Evolutionary conservation across 2,113 vertebrate genomes (phyloP).

Genomic region (Neomonachus schauinslandi): DNA sequence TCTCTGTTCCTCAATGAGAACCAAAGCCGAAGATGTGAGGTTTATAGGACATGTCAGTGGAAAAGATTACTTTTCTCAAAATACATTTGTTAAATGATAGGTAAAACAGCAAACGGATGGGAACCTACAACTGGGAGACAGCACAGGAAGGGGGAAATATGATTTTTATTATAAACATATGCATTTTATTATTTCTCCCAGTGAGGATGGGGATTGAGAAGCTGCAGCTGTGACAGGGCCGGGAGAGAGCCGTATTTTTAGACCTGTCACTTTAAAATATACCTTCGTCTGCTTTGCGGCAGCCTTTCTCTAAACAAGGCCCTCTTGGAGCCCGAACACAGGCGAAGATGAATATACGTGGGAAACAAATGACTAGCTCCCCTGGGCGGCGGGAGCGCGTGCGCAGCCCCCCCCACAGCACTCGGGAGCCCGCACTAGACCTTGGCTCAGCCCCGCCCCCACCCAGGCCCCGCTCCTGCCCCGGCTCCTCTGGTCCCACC

Average conservation of each 20-base stretch:
- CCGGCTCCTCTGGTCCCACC: not conserved
- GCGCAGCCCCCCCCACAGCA: not conserved
- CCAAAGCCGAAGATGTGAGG: conserved; percentile 75
- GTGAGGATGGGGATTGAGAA: conserved; percentile 70
- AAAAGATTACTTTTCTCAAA: conserved; percentile 83
- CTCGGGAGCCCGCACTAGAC: not conserved
- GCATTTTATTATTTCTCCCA: conserved; percentile 79
- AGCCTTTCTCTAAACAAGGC: conserved; percentile 69
- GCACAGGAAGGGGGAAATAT: conserved; percentile 81
- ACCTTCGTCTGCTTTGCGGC: conserved; percentile 65
- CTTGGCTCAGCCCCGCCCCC: not conserved
- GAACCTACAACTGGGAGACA: conserved; percentile 81
- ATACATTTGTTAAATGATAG: conserved; percentile 83
- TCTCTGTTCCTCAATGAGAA: conserved; percentile 73
- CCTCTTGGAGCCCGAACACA: conserved; percentile 32
- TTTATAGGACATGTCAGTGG: conserved; percentile 80
- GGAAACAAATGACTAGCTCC: conserved; percentile 43
- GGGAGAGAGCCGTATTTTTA: conserved; percentile 76
- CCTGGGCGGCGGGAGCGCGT: not conserved
- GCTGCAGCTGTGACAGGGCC: conserved; percentile 80
- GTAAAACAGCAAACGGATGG: conserved; percentile 82
- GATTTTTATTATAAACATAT: conserved; percentile 84
- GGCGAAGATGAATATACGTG: conserved; percentile 22
- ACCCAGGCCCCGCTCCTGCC: not conserved
- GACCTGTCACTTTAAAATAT: conserved; percentile 80